Percentiles rank a stretch among this genome's conserved stretches.
phyloP scores from a whole-genome alignment of 2,888 invertebrate genomes.

The Chaitophorus viminalis region DNA sequence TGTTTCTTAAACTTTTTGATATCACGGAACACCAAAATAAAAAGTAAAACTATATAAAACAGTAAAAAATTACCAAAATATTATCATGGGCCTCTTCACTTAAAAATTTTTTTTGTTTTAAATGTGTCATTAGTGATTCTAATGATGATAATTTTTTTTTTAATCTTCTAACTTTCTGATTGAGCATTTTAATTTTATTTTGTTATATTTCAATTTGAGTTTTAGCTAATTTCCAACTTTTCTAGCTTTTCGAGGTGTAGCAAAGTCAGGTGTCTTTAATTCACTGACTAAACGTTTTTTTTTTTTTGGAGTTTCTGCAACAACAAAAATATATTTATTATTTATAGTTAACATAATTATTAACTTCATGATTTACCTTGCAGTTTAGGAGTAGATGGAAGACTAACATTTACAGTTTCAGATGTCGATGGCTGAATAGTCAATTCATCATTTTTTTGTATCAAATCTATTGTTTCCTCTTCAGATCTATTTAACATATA shows the following conservation, averaged over 20 bases:
- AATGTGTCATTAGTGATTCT: neutral
- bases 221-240: neutral
- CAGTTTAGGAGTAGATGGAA: neutral
- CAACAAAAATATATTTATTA: neutral
- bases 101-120: neutral
- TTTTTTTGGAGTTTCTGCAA: neutral
- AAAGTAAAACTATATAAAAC: no score
- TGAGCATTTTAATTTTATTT: neutral
- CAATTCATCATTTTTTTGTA: neutral
- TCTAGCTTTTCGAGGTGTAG: neutral
- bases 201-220: neutral
- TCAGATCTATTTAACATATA: neutral
- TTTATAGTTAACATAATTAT: conserved; percentile 1
- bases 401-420: neutral
- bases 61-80: neutral
- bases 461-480: neutral
- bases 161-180: neutral
- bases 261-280: neutral
- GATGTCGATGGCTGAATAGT: neutral
- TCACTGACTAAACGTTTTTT: neutral
- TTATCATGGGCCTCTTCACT: neutral
- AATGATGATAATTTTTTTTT: neutral
- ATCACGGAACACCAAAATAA: no score
- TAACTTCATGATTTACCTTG: conserved; percentile 8
- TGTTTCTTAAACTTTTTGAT: no score